Conservation (phyloP, 2,797 vertebrate genomes). For the Pantherophis vulpinus region DNA sequence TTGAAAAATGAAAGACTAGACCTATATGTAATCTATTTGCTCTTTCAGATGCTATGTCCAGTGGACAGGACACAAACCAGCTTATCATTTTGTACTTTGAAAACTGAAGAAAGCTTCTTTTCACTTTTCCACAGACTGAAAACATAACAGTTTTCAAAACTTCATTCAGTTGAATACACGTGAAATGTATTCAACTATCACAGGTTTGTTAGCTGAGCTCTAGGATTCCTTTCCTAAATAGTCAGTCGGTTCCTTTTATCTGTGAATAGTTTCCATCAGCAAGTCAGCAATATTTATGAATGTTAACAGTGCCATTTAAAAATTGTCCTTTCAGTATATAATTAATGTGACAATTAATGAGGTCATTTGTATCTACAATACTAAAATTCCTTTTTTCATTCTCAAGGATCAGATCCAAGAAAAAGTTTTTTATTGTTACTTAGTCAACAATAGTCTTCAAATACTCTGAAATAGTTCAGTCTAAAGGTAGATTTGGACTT, state of each 20-base stretch:
- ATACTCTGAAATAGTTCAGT: not conserved
- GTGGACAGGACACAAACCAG: not conserved
- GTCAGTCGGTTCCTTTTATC: constrained; percentile 5
- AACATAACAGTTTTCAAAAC: not conserved
- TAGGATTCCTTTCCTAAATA: not conserved
- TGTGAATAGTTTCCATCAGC: constrained; percentile 10
- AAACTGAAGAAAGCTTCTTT: not conserved
- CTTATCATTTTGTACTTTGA: not conserved
- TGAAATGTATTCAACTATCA: not conserved
- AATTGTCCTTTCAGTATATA: constrained; percentile 38
- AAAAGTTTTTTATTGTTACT: not conserved
- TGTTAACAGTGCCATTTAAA: constrained; percentile 57
- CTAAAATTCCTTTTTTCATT: not conserved
- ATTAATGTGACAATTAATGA: constrained; percentile 35
- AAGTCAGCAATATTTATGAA: constrained; percentile 36
- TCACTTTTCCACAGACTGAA: not conserved
- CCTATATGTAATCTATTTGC: not conserved
- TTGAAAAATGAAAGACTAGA: not conserved
- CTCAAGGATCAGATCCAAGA: fast-evolving
- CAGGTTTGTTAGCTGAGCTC: not conserved
- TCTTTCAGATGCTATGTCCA: not conserved
- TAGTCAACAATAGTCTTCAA: fast-evolving
- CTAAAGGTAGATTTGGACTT: not conserved
- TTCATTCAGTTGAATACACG: not conserved
- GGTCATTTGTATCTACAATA: not conserved